Evolutionary conservation across 1,140 invertebrate genomes (phyloP), one percentile per base, ranked within the genome.

Genomic region (Augochlora pura): DNA sequence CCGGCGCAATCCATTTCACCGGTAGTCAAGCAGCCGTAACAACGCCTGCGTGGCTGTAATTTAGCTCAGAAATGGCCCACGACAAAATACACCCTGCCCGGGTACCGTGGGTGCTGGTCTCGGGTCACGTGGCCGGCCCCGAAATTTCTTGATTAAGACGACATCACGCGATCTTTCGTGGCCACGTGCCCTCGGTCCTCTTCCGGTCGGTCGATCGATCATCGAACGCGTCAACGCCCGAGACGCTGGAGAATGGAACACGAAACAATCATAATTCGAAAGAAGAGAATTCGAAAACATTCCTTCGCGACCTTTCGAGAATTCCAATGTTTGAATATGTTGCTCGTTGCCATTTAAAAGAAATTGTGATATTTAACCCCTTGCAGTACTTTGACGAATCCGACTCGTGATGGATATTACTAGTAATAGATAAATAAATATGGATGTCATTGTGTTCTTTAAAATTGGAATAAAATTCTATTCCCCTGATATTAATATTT

Each of bases 111-210:
- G 77, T 14, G 39, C 10, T 16, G 42, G 18, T 49, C 52, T 66
- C 52, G 73, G 80, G 86, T 89, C 89, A 88, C 88, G 89, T 88
- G 88, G 90, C 80, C 72, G 49, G 69, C 60, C 83, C 80, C 87
- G 73, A 89, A 91, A 90, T 91, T 91, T 91, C 90, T 91, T 90
- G 88, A 91, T 91, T 91, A 91, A 90, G 86, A 83, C 85, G 81
- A 77, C 84, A 79, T 62, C 87, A 88, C 88, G 89, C 88, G 86
- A 92, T 86, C 65, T 49, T 68, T 54, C 70, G 79, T 78, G 71
- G 82, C 74, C 62, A 63, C n/a, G 65, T 14, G n/a, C 66, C 8
- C 46, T 77, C 76, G 25, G 63, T 67, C 64, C 49, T 65, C 68
- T 73, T 81, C 42, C 70, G 62, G 52, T 42, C 38, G 21, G 16